Conservation (phyloP, 2,113 vertebrate species). For the Cinclus cinclus region DNA sequence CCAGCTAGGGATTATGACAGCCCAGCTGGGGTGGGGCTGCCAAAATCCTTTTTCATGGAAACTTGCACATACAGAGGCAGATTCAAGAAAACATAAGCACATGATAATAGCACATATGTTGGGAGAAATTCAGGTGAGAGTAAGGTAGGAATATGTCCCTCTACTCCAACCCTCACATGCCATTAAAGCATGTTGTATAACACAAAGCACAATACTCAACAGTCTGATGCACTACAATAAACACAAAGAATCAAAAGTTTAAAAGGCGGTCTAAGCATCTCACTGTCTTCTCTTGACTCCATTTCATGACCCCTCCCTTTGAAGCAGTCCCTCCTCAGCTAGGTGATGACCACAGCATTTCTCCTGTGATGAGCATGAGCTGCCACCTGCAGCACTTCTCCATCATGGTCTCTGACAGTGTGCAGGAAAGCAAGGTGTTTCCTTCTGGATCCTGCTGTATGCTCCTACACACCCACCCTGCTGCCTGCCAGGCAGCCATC, state of each 20-base stretch:
- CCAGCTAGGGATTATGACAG: neutral
- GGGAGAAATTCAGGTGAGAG: neutral
- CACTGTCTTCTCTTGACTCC: neutral
- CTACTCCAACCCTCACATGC: neutral
- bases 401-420: accelerated
- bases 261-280: neutral
- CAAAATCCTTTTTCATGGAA: neutral
- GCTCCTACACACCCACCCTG: neutral
- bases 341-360: neutral
- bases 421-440: accelerated
- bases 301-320: neutral
- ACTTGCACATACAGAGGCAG: neutral
- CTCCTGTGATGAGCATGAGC: neutral
- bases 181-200: neutral
- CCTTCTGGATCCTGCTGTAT: accelerated
- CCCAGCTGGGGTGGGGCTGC: neutral
- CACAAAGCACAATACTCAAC: neutral
- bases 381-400: neutral
- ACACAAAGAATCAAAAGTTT: neutral
- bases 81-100: neutral
- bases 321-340: accelerated
- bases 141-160: neutral
- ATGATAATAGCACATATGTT: accelerated
- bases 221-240: neutral
- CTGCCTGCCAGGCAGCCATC: too few species aligned